phyloP scores from a whole-genome alignment of 2,113 vertebrate genomes.

The Physeter macrocephalus region DNA sequence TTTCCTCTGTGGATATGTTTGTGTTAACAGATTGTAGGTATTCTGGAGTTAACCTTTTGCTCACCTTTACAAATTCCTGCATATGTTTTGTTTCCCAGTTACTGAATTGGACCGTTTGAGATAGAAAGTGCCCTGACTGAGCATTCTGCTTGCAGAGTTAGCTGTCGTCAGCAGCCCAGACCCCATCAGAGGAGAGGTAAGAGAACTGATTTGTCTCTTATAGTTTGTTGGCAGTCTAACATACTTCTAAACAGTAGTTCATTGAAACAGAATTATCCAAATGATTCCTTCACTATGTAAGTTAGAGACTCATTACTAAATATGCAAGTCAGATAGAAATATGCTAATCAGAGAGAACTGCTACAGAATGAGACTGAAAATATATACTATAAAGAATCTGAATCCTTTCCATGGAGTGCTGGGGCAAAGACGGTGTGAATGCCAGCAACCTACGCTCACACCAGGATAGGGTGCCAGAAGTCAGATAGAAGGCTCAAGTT shows the following conservation, averaged over 20 bases:
- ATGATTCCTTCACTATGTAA: background rate
- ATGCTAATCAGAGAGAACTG: background rate
- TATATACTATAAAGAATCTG: background rate
- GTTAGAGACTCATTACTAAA: background rate
- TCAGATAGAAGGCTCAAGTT: background rate
- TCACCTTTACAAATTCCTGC: background rate
- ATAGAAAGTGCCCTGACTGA: constrained; percentile 87
- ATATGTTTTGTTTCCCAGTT: constrained; percentile 72
- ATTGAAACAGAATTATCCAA: background rate
- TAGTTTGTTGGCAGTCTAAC: background rate
- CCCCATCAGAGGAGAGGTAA: constrained; percentile 87
- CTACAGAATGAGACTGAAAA: background rate
- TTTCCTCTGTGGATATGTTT: background rate
- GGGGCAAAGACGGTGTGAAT: background rate
- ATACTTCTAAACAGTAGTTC: background rate
- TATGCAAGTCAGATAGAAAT: background rate
- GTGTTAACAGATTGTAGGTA: background rate
- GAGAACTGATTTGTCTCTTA: background rate
- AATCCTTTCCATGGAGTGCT: background rate
- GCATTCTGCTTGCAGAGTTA: constrained; percentile 84
- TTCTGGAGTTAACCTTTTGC: background rate
- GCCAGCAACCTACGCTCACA: background rate
- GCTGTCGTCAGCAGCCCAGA: constrained; percentile 89
- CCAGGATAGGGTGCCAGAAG: background rate
- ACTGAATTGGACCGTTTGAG: constrained; percentile 88